phyloP scores from a whole-genome alignment of 1,140 invertebrate genomes.

The Apis laboriosa region DNA sequence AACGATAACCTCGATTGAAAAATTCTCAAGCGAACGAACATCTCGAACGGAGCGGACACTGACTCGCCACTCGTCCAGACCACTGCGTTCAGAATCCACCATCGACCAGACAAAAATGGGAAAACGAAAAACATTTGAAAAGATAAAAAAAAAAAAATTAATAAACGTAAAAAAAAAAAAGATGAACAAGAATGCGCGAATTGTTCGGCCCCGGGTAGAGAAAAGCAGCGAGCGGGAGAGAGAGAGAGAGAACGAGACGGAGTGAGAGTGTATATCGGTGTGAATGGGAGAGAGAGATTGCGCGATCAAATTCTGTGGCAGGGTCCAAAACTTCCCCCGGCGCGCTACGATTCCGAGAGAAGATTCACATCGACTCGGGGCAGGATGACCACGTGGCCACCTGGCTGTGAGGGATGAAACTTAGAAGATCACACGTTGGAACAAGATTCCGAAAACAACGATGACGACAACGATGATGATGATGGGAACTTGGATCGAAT shows the following conservation, averaged over 20 bases:
- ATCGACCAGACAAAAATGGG: conserved; percentile 32
- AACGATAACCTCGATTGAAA: conserved; percentile 54
- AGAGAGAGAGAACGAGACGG: conserved; percentile 45
- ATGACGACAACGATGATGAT: not conserved
- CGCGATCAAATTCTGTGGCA: conserved; percentile 60
- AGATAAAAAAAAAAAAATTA: not conserved
- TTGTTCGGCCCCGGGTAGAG: conserved; percentile 11
- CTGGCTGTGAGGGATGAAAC: conserved; percentile 29
- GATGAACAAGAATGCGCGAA: conserved; percentile 4
- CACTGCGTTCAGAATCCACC: conserved; percentile 37
- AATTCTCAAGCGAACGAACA: conserved; percentile 35
- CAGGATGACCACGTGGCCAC: conserved; percentile 46
- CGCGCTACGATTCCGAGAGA: conserved; percentile 66
- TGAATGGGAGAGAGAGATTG: conserved; percentile 58
- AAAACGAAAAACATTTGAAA: not conserved
- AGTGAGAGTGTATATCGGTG: conserved; percentile 51
- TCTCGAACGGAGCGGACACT: conserved; percentile 31
- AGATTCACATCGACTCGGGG: conserved; percentile 45
- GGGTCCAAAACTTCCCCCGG: conserved; percentile 55
- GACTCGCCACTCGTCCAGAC: conserved; percentile 60
- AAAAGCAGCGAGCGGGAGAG: conserved; percentile 15
- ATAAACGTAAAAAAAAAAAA: conserved; percentile 13
- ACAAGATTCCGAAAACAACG: conserved; percentile 25
- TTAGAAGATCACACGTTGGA: not conserved
- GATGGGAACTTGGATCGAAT: conserved; percentile 6